Evolutionary conservation across 2,113 vertebrate species (phyloP), one percentile per base, ranked within the genome.

Genomic region (Oreotragus oreotragus): DNA sequence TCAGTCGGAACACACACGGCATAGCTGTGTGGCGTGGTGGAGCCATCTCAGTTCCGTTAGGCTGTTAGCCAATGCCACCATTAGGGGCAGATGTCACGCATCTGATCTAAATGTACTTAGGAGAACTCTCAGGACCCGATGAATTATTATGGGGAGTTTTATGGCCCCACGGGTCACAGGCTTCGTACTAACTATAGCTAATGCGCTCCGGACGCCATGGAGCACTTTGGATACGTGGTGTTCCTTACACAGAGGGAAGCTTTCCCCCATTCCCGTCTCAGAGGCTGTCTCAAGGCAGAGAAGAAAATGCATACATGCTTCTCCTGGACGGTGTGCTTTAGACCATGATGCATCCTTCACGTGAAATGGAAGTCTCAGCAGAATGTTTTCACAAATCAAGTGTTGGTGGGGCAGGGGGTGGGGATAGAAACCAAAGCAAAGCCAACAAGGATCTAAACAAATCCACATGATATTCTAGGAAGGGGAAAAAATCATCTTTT

Each of bases 61-160:
- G 91, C 85, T 83, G 13, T 60, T 87, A 96, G 85, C 84, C 85
- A 96, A 0, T 11, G 45, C 86, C 25, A 36, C 85, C 49, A 19
- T 95, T 88, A 87, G 64, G 81, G 51, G 28, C 15, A 73, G 83
- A 57, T 81, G 97, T 86, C 95, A 62, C 16, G 23, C 64, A 39
- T 91, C 95, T 83, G 88, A 83, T 94, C 95, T 95, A 76, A 87
- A 84, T 83, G 91, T 92, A 80, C 91, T 90, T 86, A n/a, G 91
- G 88, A 94, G 96, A 88, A 85, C 77, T 88, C 73, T 87, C 51
- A 84, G 88, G 80, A 92, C 64, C 91, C 57, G 51, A 84, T 80
- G 80, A 90, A 96, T 96, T 94, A 87, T 79, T 45, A 90, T 12
- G 47, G 51, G 62, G 85, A 62, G 9, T 88, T 92, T 96, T 90